Conservation (phyloP, 2,888 invertebrate genomes). For the Drosophila koepferae region DNA sequence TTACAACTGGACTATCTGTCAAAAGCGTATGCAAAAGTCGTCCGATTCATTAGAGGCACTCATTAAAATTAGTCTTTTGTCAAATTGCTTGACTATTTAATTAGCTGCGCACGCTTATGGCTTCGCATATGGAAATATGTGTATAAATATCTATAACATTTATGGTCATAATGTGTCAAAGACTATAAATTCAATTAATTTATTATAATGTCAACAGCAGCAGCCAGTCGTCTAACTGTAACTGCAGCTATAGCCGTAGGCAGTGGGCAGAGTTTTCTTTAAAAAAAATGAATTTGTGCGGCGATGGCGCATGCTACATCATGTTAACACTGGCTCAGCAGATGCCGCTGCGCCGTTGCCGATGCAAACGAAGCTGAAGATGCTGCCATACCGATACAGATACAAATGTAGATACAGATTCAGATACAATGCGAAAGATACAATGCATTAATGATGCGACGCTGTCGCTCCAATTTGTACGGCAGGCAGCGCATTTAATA, state of each 20-base stretch:
- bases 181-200: constrained; percentile 82
- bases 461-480: constrained; percentile 70
- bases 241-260: constrained; percentile 10
- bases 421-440: constrained; percentile 46
- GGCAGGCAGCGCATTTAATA: constrained; percentile 71
- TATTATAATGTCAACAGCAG: constrained; percentile 76
- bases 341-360: background rate
- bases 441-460: constrained; percentile 63
- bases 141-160: constrained; percentile 58
- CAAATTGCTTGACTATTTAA: constrained; percentile 71
- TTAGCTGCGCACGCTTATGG: constrained; percentile 60
- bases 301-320: constrained; percentile 69
- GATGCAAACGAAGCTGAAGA: constrained; percentile 1
- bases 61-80: constrained; percentile 20
- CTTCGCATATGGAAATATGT: constrained; percentile 37
- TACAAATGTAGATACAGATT: background rate
- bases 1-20: background rate
- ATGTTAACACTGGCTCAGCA: constrained; percentile 65
- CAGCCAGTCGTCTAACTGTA: constrained; percentile 41
- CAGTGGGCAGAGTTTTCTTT: constrained; percentile 42
- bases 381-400: constrained; percentile 6
- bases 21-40: constrained; percentile 26
- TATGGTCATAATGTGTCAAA: constrained; percentile 82
- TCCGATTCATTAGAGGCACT: background rate
- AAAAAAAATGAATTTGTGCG: constrained; percentile 55